A percentile compares a stretch with the other conserved stretches of the same genome.
Evolutionary conservation across 53 echinoderm and acorn worm genomes (phyloP).

Genomic region (Luidia sarsii): DNA sequence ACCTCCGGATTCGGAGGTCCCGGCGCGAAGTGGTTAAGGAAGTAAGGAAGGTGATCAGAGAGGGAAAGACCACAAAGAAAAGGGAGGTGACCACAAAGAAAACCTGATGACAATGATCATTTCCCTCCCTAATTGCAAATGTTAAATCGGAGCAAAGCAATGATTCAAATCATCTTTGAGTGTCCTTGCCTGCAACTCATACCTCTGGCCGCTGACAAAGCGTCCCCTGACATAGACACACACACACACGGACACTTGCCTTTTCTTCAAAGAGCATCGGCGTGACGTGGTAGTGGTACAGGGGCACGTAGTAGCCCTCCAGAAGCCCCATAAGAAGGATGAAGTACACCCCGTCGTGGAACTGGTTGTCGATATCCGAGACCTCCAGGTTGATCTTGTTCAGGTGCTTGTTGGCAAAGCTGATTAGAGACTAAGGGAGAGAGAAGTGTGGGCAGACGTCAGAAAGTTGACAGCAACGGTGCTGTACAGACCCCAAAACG

Average conservation of each 20-base stretch:
- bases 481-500: too few species aligned
- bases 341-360: conserved; percentile 97
- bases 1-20: too few species aligned
- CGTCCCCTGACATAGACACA: too few species aligned
- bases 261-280: conserved; percentile 96
- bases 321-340: conserved; percentile 93
- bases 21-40: too few species aligned
- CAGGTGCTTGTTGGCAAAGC: conserved; percentile 98
- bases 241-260: too few species aligned
- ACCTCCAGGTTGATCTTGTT: conserved; percentile 97
- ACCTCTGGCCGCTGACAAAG: too few species aligned
- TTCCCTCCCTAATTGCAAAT: too few species aligned
- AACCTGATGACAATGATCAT: background rate
- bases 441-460: too few species aligned
- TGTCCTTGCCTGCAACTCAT: too few species aligned
- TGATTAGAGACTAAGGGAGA: conserved; percentile 83
- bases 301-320: conserved; percentile 95
- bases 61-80: background rate
- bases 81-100: background rate
- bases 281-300: conserved; percentile 91
- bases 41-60: background rate
- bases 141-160: too few species aligned
- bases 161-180: too few species aligned
- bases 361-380: conserved; percentile 89
- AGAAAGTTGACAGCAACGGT: too few species aligned